Base-by-base conservation (phyloP, 2,113 vertebrate genomes). In the Syngnathus typhle region DNA sequence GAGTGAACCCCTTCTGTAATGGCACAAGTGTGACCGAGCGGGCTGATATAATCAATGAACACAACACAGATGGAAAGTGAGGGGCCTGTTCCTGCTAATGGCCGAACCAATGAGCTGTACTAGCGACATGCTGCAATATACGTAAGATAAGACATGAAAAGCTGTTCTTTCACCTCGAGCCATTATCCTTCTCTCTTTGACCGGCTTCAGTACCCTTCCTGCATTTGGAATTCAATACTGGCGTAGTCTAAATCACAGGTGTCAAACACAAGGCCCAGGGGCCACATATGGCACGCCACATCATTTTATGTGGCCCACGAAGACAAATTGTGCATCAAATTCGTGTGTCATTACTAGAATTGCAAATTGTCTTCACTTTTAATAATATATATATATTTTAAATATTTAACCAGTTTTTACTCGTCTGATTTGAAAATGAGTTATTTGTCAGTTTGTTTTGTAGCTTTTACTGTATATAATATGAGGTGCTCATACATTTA, bases 41-140 rank as follows among this genome's bases (percentile, higher is more conserved):
- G 72, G 70, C 74, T 68, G 58, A 61, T 80, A 78, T 67, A 77
- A 79, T 79, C 79, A 82, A 82, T 71, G 71, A 60, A 68, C 37
- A 61, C 64, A 73, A 70, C 71, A 56, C 60, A 72, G 64, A 66
- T 74, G 75, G 72, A 55, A 27, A 55, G 70, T 73, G 64, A 59
- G 67, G 47, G 67, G 65, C 8, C 51, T 74, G 61, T 60, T 81
- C 54, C 68, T 38, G 72, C 65, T 86, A 79, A 82, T 78, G 69
- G 71, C 38, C 39, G 16, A 64, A n/a, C 68, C 71, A 80, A 77
- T 74, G 77, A 74, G 75, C 74, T 85, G 71, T 78, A 66, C 69
- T 77, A 70, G 66, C 67, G 44, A 75, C 75, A 73, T 73, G 54
- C 75, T 80, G 77, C 60, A 68, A 58, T 72, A 72, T 12, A 43